Evolutionary conservation across 1,140 invertebrate genomes (phyloP).

Genomic region (Dendrolimus punctatus): DNA sequence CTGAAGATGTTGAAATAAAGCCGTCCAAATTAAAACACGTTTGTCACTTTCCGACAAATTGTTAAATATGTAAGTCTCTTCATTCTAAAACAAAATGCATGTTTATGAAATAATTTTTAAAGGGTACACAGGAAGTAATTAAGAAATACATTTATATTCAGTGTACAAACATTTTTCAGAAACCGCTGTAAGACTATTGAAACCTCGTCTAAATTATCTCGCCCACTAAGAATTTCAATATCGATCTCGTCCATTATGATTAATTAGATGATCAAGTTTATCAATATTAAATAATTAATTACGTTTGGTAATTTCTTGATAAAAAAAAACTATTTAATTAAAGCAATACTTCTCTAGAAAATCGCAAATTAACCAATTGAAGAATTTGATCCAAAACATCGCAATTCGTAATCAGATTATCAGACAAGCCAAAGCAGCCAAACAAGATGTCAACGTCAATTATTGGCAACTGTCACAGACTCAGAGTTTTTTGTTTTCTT

Average conservation of each 20-base stretch:
- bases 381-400: too few species aligned
- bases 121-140: constrained; percentile 1
- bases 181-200: constrained; percentile 33
- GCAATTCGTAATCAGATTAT: too few species aligned
- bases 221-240: constrained; percentile 33
- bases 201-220: constrained; percentile 30
- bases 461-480: too few species aligned
- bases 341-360: too few species aligned
- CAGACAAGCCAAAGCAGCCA: too few species aligned
- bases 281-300: too few species aligned
- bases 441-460: too few species aligned
- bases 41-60: constrained; percentile 43
- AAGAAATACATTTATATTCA: constrained; percentile 1
- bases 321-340: too few species aligned
- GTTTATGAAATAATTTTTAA: background rate
- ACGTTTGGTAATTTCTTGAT: constrained; percentile 1
- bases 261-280: background rate
- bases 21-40: constrained; percentile 54
- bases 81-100: constrained; percentile 49
- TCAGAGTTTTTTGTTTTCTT: too few species aligned
- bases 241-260: constrained; percentile 46
- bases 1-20: constrained; percentile 56
- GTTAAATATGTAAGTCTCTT: constrained; percentile 51
- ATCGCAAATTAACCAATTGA: too few species aligned
- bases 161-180: constrained; percentile 31